Conservation (phyloP, 1,140 invertebrate genomes). For the Araneus ventricosus region DNA sequence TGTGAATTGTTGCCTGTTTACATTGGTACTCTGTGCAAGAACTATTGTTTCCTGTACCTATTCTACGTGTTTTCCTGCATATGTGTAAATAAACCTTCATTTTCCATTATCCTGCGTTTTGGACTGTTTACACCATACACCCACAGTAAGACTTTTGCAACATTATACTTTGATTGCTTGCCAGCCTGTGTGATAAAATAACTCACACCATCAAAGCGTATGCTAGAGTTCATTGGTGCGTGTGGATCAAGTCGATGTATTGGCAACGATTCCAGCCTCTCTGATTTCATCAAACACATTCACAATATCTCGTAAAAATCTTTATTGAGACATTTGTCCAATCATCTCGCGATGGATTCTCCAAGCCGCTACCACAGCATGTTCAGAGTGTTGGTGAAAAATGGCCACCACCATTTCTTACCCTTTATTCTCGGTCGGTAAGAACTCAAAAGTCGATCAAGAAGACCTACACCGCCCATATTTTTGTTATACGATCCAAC, state of each 20-base stretch:
- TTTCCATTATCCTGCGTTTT: too few species aligned
- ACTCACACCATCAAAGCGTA: not conserved
- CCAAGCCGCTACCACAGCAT: not conserved
- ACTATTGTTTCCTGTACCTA: too few species aligned
- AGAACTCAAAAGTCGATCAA: not conserved
- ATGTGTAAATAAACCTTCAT: too few species aligned
- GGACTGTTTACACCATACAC: too few species aligned
- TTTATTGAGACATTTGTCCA: not conserved
- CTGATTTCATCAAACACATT: not conserved
- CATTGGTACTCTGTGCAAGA: too few species aligned
- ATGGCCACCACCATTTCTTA: conserved; percentile 41
- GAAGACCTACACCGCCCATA: not conserved
- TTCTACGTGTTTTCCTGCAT: too few species aligned
- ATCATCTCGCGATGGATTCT: not conserved
- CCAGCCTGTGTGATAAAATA: not conserved
- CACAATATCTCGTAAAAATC: conserved; percentile 22
- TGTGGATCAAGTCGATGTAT: not conserved
- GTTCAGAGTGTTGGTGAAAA: conserved; percentile 18
- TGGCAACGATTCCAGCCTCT: not conserved
- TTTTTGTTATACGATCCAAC: conserved; percentile 1
- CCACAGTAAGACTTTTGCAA: too few species aligned
- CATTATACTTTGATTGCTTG: not conserved
- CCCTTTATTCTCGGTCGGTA: not conserved
- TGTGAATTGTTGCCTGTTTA: too few species aligned
- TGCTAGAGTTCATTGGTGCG: not conserved